Conservation (phyloP, 2,113 vertebrate species). For the Thymallus thymallus region DNA sequence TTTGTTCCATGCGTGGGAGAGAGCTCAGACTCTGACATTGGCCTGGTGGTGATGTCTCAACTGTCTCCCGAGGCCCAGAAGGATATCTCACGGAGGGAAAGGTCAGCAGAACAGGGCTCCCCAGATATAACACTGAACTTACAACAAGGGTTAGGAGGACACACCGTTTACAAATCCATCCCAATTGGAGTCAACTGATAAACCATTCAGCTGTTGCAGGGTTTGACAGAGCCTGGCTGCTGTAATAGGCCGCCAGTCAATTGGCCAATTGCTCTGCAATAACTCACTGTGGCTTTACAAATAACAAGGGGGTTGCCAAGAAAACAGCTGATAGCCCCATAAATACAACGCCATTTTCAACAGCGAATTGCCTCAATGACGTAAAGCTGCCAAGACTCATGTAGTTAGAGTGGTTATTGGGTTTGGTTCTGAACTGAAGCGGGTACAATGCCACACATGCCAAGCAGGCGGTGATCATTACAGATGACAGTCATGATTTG, state of each 20-base stretch:
- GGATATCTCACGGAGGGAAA: background rate
- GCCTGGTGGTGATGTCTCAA: background rate
- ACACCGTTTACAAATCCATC: slow-evolving; percentile 31
- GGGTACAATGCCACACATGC: background rate
- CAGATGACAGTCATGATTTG: background rate
- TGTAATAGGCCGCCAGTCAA: slow-evolving; percentile 27
- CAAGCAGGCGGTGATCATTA: background rate
- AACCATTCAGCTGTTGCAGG: slow-evolving; percentile 34
- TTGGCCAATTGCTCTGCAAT: slow-evolving; percentile 14
- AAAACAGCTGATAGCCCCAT: slow-evolving; percentile 41
- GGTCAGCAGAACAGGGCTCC: background rate
- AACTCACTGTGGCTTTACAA: slow-evolving; percentile 23
- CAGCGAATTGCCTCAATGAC: background rate
- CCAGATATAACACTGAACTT: background rate
- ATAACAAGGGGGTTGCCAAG: slow-evolving; percentile 25
- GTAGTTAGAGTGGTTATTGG: background rate
- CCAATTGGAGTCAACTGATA: slow-evolving; percentile 42
- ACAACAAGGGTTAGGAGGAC: too few species aligned
- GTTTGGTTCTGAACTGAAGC: background rate
- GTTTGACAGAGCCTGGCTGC: slow-evolving; percentile 35
- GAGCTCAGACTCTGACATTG: background rate
- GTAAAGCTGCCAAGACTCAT: background rate
- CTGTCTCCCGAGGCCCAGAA: background rate
- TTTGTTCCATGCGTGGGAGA: background rate
- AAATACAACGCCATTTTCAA: slow-evolving; percentile 14